Percentiles rank a stretch among this genome's conserved stretches.
Conservation (phyloP, 2,113 vertebrate genomes). For the chimpanzee (Pan troglodytes) region DNA sequence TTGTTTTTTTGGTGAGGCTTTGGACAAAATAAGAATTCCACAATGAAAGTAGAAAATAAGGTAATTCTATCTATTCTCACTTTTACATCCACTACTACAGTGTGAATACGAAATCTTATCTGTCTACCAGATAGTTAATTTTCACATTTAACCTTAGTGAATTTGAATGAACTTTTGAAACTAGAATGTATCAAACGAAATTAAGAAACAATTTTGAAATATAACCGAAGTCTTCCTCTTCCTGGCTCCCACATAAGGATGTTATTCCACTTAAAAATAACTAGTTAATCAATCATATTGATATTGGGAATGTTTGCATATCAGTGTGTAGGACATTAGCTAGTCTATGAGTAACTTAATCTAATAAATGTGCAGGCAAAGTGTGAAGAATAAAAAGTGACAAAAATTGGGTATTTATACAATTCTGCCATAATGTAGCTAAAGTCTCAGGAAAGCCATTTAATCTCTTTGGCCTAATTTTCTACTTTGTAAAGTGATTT, state of each 20-base stretch:
- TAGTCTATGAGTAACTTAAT: background rate
- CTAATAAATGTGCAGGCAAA: slow-evolving; percentile 14
- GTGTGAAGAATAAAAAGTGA: background rate
- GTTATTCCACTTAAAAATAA: slow-evolving; percentile 28
- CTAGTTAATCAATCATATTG: slow-evolving; percentile 32
- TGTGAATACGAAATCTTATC: background rate
- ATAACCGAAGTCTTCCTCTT: background rate
- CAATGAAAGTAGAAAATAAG: background rate
- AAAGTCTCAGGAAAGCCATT: background rate
- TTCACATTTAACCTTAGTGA: slow-evolving; percentile 59
- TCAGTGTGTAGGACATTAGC: background rate
- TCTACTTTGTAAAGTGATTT: background rate
- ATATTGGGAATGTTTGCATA: slow-evolving; percentile 37
- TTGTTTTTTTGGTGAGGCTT: background rate
- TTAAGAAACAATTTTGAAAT: slow-evolving; percentile 44
- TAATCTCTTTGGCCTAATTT: background rate
- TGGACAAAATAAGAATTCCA: background rate
- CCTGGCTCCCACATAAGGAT: background rate
- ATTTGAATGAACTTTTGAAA: background rate
- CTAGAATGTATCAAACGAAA: slow-evolving; percentile 41
- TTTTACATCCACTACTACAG: background rate
- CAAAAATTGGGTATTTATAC: background rate
- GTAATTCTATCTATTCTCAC: background rate
- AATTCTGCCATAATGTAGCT: background rate
- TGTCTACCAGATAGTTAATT: slow-evolving; percentile 2